Base-by-base conservation (phyloP, 2,797 vertebrate genomes). In the Anolis apletophallus region DNA sequence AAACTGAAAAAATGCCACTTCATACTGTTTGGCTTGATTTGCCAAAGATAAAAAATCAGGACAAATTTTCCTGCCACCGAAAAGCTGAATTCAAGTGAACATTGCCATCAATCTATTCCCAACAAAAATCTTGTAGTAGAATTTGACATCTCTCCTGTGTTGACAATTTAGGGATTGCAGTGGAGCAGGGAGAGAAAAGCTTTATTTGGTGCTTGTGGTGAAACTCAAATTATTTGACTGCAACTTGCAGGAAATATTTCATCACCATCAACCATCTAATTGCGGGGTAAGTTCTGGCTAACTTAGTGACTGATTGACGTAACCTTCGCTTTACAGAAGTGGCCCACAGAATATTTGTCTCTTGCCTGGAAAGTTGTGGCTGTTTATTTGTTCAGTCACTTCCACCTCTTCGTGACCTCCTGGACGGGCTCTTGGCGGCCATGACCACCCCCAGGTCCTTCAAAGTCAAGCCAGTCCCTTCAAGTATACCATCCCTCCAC, bases 101-200 rank as follows among this genome's bases (percentile, higher is more conserved):
- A 26, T 17, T 68, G 19, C 69, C 34, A 29, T 32, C 6, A 3
- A 84, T 12, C 46, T 3, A 14, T 16, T 54, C 4, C 82, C 57
- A 52, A 32, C 16, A 32, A 57, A 9, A 32, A 3, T 67, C 36
- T 19, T 46, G 11, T n/a, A 11, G 36, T 19, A 32, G 61, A 21
- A 23, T 19, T n/a, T n/a, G 54, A 54, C 17, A 54, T 32, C n/a
- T 32, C 40, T 46, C 14, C 23, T 26, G 5, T 40, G 16, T 59
- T 59, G 46, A 32, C 3, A 3, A 21, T 84, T 77, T 54, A 74
- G 6, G 21, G 46, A 32, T 10, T 29, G 40, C 14, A 26, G 32
- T 2, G 1, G 32, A 3, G 68, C 1, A 1, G 3, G 8, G 5
- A 23, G 3, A 10, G 9, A 3, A 46, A 4, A 32, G n/a, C 17